A percentile compares a stretch with the other conserved stretches of the same genome.
phyloP scores from a whole-genome alignment of 2,797 vertebrate genomes.

The Capromys pilorides region DNA sequence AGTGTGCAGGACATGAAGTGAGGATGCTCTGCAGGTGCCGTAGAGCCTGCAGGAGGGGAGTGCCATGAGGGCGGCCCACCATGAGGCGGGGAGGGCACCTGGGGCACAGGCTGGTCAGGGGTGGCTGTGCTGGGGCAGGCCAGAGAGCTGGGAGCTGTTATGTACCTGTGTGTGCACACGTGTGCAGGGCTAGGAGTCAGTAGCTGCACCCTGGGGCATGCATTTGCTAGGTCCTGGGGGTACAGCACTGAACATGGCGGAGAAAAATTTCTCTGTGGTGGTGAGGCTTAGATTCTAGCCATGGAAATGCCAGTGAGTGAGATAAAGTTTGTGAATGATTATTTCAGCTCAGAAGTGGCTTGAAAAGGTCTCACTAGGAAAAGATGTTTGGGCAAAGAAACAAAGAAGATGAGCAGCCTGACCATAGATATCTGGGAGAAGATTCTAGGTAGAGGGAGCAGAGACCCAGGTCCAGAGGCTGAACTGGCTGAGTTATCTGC shows the following conservation, averaged over 20 bases:
- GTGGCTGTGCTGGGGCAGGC: neutral
- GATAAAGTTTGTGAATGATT: neutral
- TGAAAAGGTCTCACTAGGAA: neutral
- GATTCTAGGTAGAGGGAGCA: neutral
- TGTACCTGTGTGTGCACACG: accelerated
- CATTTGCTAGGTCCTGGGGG: neutral
- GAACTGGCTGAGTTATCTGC: accelerated
- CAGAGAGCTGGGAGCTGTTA: neutral
- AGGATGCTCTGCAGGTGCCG: neutral
- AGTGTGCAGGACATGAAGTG: neutral
- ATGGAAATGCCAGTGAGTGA: neutral
- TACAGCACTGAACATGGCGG: neutral
- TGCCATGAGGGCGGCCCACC: too few species aligned
- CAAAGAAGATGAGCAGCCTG: neutral
- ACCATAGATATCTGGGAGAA: neutral
- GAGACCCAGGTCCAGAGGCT: neutral
- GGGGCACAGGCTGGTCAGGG: neutral
- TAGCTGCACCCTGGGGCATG: neutral
- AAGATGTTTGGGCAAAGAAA: neutral
- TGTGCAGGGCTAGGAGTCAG: neutral
- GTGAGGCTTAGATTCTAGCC: neutral
- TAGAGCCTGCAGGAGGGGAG: neutral
- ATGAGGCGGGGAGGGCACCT: neutral
- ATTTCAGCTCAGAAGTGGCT: neutral
- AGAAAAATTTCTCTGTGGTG: neutral